A percentile compares a stretch with the other conserved stretches of the same genome.
These are phyloP conservation scores for Istiophorus platypterus DNA, from an alignment of 2,113 vertebrate species.

Conservation along the genomic window DNA sequence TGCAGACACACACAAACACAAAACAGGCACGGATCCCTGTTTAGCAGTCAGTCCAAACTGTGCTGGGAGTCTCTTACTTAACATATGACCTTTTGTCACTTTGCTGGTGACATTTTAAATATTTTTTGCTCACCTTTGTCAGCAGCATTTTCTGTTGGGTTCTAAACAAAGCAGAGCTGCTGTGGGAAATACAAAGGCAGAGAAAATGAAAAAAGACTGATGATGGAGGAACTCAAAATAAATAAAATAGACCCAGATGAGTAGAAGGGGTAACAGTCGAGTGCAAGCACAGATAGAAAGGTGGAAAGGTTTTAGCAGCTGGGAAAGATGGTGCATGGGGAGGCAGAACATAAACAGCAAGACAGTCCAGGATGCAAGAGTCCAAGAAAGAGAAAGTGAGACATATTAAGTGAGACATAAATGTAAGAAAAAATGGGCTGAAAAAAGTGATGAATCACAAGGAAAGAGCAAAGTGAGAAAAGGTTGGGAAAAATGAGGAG, in stretches of 20 bases:
- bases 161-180: conserved; percentile 75
- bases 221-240: conserved; percentile 39
- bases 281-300: conserved; percentile 12
- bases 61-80: conserved; percentile 81
- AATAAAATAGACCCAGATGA: conserved; percentile 54
- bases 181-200: conserved; percentile 58
- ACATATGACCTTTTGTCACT: conserved; percentile 86
- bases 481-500: conserved; percentile 37
- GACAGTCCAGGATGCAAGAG: not conserved
- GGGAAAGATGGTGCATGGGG: not conserved
- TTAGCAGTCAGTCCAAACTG: conserved; percentile 82
- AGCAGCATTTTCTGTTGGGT: conserved; percentile 72
- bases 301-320: conserved; percentile 22
- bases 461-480: conserved; percentile 55
- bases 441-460: conserved; percentile 20
- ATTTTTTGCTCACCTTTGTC: conserved; percentile 82
- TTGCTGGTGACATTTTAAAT: conserved; percentile 85
- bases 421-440: conserved; percentile 14
- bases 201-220: conserved; percentile 38
- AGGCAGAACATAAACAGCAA: conserved; percentile 24
- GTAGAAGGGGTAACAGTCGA: conserved; percentile 44
- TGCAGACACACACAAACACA: conserved; percentile 19
- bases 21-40: conserved; percentile 59
- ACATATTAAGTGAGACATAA: conserved; percentile 36
- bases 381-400: not conserved